phyloP scores from a whole-genome alignment of 35 echinoderm and acorn worm genomes.

The Nesometra sesokonis region DNA sequence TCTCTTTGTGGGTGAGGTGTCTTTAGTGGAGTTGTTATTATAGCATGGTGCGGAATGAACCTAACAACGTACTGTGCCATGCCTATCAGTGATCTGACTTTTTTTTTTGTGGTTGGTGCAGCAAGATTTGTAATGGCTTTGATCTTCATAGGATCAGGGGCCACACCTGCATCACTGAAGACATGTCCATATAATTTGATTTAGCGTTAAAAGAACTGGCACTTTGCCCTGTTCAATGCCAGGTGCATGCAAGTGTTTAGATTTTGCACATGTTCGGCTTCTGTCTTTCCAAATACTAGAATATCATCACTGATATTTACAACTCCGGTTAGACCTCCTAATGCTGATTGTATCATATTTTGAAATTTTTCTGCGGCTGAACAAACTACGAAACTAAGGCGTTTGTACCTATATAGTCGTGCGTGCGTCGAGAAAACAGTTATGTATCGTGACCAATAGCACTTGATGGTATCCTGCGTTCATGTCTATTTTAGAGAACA shows the following conservation, averaged over 20 bases:
- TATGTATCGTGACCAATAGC: not conserved
- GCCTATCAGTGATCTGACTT: constrained; percentile 52
- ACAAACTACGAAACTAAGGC: constrained; percentile 19
- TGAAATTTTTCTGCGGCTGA: constrained; percentile 47
- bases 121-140: too few species aligned
- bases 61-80: constrained; percentile 32
- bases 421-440: constrained; percentile 32
- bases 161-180: not conserved
- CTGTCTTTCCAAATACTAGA: constrained; percentile 19
- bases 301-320: constrained; percentile 34
- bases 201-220: not conserved
- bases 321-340: constrained; percentile 5
- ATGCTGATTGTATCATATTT: constrained; percentile 3
- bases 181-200: constrained; percentile 21
- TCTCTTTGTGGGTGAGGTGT: constrained; percentile 28
- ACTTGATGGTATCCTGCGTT: constrained; percentile 53
- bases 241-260: not conserved
- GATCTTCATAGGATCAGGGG: not conserved
- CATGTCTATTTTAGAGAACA: constrained; percentile 43
- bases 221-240: constrained; percentile 21
- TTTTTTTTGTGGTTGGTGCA: too few species aligned
- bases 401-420: constrained; percentile 23
- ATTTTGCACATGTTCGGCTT: not conserved
- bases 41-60: constrained; percentile 8
- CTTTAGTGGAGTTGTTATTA: constrained; percentile 51